Conservation (phyloP, 2,113 vertebrate genomes). For the Psittacula cyanocephala region DNA sequence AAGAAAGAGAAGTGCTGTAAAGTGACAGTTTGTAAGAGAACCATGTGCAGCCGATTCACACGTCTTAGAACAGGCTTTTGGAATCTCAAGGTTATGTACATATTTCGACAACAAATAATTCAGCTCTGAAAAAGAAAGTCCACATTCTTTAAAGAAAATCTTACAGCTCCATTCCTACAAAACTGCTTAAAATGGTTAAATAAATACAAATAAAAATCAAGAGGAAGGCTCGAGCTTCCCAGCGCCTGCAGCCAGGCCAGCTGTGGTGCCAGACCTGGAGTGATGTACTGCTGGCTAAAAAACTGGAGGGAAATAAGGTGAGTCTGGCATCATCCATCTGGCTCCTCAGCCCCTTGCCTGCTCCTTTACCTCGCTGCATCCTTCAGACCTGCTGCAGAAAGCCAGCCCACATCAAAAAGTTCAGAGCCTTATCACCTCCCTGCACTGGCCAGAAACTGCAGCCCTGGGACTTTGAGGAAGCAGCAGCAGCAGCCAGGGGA, state of each 20-base stretch:
- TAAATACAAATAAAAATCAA: not conserved
- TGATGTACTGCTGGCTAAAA: not conserved
- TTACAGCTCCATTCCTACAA: not conserved
- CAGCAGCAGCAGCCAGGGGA: not conserved
- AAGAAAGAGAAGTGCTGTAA: not conserved
- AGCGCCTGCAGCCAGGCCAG: not conserved
- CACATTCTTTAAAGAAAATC: not conserved
- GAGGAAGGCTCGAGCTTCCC: not conserved
- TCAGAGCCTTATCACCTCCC: not conserved
- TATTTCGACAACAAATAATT: not conserved
- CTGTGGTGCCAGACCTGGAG: accelerated
- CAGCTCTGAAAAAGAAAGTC: not conserved
- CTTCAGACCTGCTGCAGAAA: not conserved
- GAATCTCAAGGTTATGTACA: not conserved
- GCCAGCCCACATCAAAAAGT: not conserved
- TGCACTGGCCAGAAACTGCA: not conserved
- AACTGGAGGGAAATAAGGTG: not conserved
- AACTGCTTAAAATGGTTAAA: not conserved
- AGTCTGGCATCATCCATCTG: not conserved
- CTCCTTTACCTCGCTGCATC: not conserved
- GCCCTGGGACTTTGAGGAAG: not conserved
- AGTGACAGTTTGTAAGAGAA: not conserved
- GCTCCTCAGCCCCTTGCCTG: not conserved
- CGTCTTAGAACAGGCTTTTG: not conserved
- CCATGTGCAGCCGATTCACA: not conserved